Percentiles rank a stretch among this genome's conserved stretches.
These are phyloP conservation scores for Pocillopora damicornis DNA, from an alignment of 64 coral and sea anemone species.

Conservation along the genomic window DNA sequence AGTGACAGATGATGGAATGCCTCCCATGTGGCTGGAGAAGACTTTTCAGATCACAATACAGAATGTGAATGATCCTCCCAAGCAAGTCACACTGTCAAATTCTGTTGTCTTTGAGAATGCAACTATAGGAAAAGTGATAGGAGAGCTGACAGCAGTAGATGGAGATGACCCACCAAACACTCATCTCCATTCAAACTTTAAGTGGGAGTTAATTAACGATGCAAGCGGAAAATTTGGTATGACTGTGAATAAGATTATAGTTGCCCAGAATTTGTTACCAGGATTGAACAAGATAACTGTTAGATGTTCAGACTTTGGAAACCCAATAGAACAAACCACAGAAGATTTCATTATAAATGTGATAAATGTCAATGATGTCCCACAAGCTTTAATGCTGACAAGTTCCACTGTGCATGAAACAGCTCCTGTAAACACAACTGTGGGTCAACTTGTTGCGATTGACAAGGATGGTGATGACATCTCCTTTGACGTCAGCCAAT, in stretches of 20 bases:
- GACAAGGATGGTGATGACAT: slow-evolving; percentile 79
- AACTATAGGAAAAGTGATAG: slow-evolving; percentile 49
- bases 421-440: slow-evolving; percentile 43
- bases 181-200: slow-evolving; percentile 45
- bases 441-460: slow-evolving; percentile 54
- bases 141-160: slow-evolving; percentile 67
- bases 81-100: slow-evolving; percentile 48
- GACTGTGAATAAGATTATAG: slow-evolving; percentile 41
- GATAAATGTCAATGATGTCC: slow-evolving; percentile 60
- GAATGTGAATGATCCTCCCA: slow-evolving; percentile 84
- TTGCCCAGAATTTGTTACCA: slow-evolving; percentile 46
- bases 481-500: slow-evolving; percentile 61
- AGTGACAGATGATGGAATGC: slow-evolving; percentile 58
- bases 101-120: slow-evolving; percentile 56
- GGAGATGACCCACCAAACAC: slow-evolving; percentile 65
- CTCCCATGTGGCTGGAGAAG: slow-evolving; percentile 75
- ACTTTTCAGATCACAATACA: slow-evolving; percentile 31
- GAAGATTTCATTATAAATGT: slow-evolving; percentile 63
- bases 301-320: slow-evolving; percentile 60
- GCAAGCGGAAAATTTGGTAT: slow-evolving; percentile 51
- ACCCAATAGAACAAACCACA: slow-evolving; percentile 32
- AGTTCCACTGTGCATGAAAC: slow-evolving; percentile 52
- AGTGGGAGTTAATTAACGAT: slow-evolving; percentile 44
- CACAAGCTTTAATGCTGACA: slow-evolving; percentile 42
- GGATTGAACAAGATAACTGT: slow-evolving; percentile 62